Conservation (phyloP, 2,888 invertebrate genomes). For the Eilema depressum region DNA sequence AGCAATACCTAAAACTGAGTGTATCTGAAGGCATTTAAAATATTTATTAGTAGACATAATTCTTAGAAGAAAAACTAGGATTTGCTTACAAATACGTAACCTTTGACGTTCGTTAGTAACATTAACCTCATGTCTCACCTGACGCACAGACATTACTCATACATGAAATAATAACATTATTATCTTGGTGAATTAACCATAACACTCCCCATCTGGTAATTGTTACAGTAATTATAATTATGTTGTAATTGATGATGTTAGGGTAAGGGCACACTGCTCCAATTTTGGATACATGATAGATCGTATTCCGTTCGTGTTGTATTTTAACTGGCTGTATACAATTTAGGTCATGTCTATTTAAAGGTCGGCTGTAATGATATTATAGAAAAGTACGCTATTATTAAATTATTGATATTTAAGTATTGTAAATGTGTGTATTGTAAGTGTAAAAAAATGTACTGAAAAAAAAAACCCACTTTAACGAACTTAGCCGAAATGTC, state of each 20-base stretch:
- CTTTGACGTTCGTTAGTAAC: background rate
- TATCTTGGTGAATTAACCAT: background rate
- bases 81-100: slow-evolving; percentile 3
- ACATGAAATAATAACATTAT: slow-evolving; percentile 8
- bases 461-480: no score
- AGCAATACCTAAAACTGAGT: no score
- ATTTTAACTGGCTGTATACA: background rate
- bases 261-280: background rate
- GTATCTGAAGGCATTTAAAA: background rate
- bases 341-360: no score
- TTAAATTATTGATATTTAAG: background rate
- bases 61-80: background rate
- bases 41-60: background rate
- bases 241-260: background rate
- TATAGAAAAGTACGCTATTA: background rate
- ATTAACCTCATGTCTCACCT: background rate
- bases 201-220: slow-evolving; percentile 10
- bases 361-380: background rate
- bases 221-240: slow-evolving; percentile 6
- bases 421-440: no score
- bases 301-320: background rate
- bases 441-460: no score
- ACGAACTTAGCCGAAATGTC: no score
- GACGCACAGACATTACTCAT: background rate
- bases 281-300: background rate